Evolutionary conservation across 2,888 invertebrate species (phyloP).

Genomic region (Beris morrisii): DNA sequence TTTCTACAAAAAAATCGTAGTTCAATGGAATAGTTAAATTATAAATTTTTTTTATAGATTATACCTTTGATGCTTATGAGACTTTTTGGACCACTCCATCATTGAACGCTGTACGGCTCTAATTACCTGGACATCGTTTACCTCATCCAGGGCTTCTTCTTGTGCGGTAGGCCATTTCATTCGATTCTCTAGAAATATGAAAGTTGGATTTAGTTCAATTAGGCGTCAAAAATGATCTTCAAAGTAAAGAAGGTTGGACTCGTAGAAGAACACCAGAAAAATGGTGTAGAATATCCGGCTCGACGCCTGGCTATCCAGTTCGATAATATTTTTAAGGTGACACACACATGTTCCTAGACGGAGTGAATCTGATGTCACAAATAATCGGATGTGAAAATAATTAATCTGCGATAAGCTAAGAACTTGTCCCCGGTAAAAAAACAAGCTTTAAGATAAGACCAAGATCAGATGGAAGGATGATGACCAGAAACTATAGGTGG

Average conservation of each 20-base stretch:
- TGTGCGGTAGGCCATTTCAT: constrained; percentile 58
- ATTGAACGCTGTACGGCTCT: constrained; percentile 73
- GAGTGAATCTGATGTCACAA: no score
- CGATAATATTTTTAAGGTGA: no score
- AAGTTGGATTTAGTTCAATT: background rate
- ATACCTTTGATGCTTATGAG: constrained; percentile 61
- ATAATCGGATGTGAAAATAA: no score
- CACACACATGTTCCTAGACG: no score
- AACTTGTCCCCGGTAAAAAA: no score
- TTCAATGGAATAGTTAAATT: background rate
- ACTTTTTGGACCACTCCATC: constrained; percentile 64
- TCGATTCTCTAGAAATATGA: constrained; percentile 33
- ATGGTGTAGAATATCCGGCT: no score
- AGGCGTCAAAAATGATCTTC: background rate
- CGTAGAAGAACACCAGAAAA: background rate
- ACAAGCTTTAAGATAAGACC: no score
- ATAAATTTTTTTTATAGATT: background rate
- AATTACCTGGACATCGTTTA: constrained; percentile 63
- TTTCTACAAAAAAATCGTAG: constrained; percentile 55
- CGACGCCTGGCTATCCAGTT: no score
- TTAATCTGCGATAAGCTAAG: no score
- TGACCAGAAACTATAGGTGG: no score
- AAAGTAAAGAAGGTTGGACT: background rate
- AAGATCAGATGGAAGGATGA: no score
- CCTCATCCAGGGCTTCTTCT: constrained; percentile 73